Percentiles rank a stretch among this genome's conserved stretches.
Evolutionary conservation across 2,888 invertebrate species (phyloP).

Genomic region (Xylocampa areola): DNA sequence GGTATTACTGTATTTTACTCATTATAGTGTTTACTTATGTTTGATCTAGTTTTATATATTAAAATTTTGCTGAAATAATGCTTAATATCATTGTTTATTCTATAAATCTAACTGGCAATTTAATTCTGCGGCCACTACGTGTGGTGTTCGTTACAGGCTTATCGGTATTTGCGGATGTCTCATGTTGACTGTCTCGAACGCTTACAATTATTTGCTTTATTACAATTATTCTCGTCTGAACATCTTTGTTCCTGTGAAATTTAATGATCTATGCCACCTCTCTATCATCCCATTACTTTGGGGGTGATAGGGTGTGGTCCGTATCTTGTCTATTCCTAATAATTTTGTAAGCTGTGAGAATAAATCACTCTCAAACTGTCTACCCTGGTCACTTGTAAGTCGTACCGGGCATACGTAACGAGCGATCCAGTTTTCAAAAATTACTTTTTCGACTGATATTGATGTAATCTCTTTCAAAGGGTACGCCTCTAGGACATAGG

Average conservation of each 20-base stretch:
- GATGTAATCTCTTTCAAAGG: background rate
- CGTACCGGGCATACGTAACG: too few species aligned
- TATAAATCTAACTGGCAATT: too few species aligned
- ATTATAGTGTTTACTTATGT: background rate
- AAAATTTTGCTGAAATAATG: background rate
- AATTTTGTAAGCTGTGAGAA: too few species aligned
- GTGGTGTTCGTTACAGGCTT: background rate
- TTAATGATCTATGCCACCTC: background rate
- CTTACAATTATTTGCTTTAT: too few species aligned
- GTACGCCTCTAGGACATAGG: background rate
- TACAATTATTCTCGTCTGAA: too few species aligned
- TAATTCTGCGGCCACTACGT: background rate
- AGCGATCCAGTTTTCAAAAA: too few species aligned
- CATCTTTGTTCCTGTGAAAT: background rate
- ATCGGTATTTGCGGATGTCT: too few species aligned
- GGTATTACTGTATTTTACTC: background rate
- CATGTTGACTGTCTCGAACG: too few species aligned
- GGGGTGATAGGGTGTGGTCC: too few species aligned
- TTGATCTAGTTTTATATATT: background rate
- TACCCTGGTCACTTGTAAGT: too few species aligned
- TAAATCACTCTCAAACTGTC: too few species aligned
- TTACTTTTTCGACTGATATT: too few species aligned
- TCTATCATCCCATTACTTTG: background rate
- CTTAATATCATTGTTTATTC: background rate
- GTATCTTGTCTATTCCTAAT: background rate